These are phyloP conservation scores for Sminthurinus aureus DNA, from an alignment of 2,888 invertebrate species.

Conservation along the genomic window DNA sequence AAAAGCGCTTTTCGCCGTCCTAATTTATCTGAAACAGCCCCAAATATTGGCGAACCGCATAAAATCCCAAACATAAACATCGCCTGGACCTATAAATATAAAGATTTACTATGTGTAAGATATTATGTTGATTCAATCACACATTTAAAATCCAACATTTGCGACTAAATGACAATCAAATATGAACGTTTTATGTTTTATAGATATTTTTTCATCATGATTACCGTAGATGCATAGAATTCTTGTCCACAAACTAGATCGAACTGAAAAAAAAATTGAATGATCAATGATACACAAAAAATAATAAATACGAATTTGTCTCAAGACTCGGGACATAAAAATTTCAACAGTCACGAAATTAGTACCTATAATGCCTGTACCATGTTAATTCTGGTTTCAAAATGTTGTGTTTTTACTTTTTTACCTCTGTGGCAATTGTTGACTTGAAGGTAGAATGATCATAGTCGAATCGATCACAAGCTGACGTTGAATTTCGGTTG, in stretches of 20 bases:
- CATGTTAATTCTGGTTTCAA: no score
- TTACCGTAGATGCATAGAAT: constrained; percentile 46
- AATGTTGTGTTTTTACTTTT: no score
- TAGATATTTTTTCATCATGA: no score
- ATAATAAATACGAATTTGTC: no score
- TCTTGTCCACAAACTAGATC: constrained; percentile 47
- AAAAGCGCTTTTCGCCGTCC: constrained; percentile 51
- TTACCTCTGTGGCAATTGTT: constrained; percentile 51
- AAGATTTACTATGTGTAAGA: not conserved
- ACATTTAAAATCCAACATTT: no score
- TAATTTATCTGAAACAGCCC: constrained; percentile 53
- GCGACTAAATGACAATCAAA: no score
- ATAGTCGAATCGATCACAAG: constrained; percentile 46
- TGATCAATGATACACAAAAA: no score
- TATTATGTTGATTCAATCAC: no score
- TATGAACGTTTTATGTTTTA: no score
- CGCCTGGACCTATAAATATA: constrained; percentile 38
- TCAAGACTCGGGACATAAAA: no score
- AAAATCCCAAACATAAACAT: constrained; percentile 58
- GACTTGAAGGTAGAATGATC: constrained; percentile 55
- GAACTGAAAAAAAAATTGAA: constrained; percentile 7
- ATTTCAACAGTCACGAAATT: no score
- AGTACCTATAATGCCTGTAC: no score
- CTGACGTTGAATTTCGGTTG: constrained; percentile 20
- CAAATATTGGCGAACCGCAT: constrained; percentile 53